Conservation (phyloP, 1,140 invertebrate genomes). For the Himalopsyche phryganea region DNA sequence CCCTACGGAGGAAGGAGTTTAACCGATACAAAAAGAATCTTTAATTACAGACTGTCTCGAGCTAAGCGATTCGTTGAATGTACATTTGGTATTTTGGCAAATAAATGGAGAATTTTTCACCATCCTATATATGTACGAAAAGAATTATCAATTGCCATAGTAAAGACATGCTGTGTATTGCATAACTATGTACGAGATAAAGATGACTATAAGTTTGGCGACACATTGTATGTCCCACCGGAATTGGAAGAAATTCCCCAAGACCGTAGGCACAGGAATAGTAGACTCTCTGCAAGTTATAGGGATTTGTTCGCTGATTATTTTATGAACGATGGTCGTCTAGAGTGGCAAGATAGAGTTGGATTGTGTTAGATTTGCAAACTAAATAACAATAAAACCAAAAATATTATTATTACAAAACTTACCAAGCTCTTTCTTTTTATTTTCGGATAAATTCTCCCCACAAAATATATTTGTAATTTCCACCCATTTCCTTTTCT, state of each 20-base stretch:
- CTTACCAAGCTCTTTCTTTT: too few relatives aligned
- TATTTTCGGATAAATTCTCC: too few relatives aligned
- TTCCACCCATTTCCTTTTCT: too few relatives aligned
- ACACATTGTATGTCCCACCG: constrained; percentile 13
- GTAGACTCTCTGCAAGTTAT: constrained; percentile 2
- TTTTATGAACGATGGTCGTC: constrained; percentile 11
- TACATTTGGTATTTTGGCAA: constrained; percentile 47
- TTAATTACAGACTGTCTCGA: constrained; percentile 47
- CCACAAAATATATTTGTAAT: too few relatives aligned
- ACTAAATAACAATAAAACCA: too few relatives aligned
- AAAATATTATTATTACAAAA: too few relatives aligned
- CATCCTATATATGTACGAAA: constrained; percentile 32
- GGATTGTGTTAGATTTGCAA: constrained; percentile 1
- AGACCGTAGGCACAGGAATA: constrained; percentile 1
- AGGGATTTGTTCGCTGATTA: constrained; percentile 13
- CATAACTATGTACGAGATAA: constrained; percentile 17
- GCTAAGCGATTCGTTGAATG: constrained; percentile 43
- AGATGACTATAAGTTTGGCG: constrained; percentile 12
- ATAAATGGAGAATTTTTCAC: constrained; percentile 44
- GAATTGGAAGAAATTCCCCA: constrained; percentile 10
- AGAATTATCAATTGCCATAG: constrained; percentile 31
- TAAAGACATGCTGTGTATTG: constrained; percentile 30
- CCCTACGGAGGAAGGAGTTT: constrained; percentile 34
- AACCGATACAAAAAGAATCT: constrained; percentile 40
- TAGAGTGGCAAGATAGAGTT: constrained; percentile 16